Evolutionary conservation across 1,140 invertebrate genomes (phyloP).

Genomic region (Achroia grisella): DNA sequence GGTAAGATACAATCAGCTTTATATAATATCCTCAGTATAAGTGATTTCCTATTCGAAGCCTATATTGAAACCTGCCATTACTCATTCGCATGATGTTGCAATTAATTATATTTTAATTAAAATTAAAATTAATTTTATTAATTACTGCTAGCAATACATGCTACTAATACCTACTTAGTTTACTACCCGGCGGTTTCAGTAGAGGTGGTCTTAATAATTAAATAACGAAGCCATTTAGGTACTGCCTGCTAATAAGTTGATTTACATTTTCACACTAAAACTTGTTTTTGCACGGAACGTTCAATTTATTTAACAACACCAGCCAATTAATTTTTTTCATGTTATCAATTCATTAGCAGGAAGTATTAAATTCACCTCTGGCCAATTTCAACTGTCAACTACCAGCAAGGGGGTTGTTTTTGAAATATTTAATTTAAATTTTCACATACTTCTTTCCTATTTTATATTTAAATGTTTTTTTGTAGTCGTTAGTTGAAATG

Average conservation of each 20-base stretch:
- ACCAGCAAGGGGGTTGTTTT: conserved; percentile 52
- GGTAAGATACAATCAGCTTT: conserved; percentile 72
- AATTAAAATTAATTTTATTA: no score
- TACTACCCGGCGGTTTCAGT: conserved; percentile 45
- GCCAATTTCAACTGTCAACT: conserved; percentile 65
- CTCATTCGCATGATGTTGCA: conserved; percentile 24
- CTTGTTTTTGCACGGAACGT: no score
- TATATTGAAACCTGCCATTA: conserved; percentile 56
- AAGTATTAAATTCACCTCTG: conserved; percentile 35
- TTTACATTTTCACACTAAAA: not conserved
- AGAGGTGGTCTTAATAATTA: conserved; percentile 38
- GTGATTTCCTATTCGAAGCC: conserved; percentile 55
- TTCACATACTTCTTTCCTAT: conserved; percentile 40
- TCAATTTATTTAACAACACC: no score
- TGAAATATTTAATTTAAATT: no score
- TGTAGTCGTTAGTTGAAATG: conserved; percentile 68
- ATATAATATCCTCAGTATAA: conserved; percentile 71
- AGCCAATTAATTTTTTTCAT: no score
- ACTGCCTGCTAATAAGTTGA: conserved; percentile 48
- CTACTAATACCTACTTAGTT: conserved; percentile 25
- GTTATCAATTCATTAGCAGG: conserved; percentile 46
- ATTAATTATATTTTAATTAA: conserved; percentile 15
- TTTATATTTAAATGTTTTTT: conserved; percentile 29
- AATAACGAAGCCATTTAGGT: conserved; percentile 53
- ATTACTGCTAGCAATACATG: conserved; percentile 15